Evolutionary conservation across 2,888 invertebrate species (phyloP).

Genomic region (Melinaea marsaeus): DNA sequence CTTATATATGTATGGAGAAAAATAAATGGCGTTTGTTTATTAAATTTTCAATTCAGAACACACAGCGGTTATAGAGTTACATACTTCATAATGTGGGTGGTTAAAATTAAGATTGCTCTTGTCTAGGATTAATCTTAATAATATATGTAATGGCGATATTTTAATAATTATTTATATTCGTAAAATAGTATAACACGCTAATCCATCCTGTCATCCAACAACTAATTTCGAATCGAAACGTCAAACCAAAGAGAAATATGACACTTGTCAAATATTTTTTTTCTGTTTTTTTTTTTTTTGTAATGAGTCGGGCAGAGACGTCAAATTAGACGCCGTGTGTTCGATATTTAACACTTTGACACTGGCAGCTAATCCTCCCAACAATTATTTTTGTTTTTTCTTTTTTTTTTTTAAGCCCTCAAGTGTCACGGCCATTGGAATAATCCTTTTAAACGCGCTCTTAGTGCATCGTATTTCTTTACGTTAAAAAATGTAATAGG

Average conservation of each 20-base stretch:
- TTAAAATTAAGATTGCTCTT: slow-evolving; percentile 15
- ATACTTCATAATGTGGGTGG: slow-evolving; percentile 14
- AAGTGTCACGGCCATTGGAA: slow-evolving; percentile 64
- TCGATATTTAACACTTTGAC: slow-evolving; percentile 79
- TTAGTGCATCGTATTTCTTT: slow-evolving; percentile 63
- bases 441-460: slow-evolving; percentile 73
- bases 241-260: slow-evolving; percentile 70
- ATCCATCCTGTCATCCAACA: slow-evolving; percentile 53
- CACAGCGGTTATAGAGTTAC: neutral
- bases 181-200: slow-evolving; percentile 58
- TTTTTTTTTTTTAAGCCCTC: slow-evolving; percentile 54
- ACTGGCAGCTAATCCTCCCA: slow-evolving; percentile 73
- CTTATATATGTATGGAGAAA: too few relatives aligned
- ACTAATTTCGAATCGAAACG: slow-evolving; percentile 62
- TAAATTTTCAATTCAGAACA: neutral
- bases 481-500: slow-evolving; percentile 59
- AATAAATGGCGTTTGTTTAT: slow-evolving; percentile 8
- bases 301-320: slow-evolving; percentile 47
- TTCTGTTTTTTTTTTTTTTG: slow-evolving; percentile 44
- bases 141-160: slow-evolving; percentile 35
- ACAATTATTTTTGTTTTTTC: slow-evolving; percentile 60
- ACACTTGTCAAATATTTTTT: slow-evolving; percentile 61
- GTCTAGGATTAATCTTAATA: slow-evolving; percentile 47
- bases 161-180: slow-evolving; percentile 37
- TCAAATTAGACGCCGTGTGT: slow-evolving; percentile 73